Evolutionary conservation across 2,113 vertebrate species (phyloP).

Genomic region (Narcine bancroftii): DNA sequence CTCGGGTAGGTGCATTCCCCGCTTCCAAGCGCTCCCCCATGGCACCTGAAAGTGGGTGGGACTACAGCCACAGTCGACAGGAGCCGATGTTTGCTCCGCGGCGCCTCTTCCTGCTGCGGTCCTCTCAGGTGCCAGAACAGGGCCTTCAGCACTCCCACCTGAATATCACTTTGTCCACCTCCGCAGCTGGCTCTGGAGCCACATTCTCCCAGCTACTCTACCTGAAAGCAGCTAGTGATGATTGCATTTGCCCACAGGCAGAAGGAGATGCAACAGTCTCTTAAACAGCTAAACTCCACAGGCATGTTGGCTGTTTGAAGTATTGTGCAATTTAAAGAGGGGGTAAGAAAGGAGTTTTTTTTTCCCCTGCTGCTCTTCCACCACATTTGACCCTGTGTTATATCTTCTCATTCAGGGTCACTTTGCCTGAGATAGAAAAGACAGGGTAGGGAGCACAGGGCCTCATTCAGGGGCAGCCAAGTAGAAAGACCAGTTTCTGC

Average conservation of each 20-base stretch:
- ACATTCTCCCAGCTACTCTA: no score
- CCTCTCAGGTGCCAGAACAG: no score
- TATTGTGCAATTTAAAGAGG: background rate
- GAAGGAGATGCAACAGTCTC: background rate
- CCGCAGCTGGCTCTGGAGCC: no score
- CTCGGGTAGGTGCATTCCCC: no score
- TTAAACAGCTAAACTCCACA: background rate
- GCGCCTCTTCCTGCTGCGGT: no score
- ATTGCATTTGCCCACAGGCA: background rate
- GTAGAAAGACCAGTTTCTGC: conserved; percentile 43
- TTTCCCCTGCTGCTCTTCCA: background rate
- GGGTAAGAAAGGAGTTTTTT: background rate
- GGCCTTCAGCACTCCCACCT: no score
- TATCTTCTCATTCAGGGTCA: background rate
- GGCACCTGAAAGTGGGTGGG: no score
- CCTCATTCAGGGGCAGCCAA: conserved; percentile 40
- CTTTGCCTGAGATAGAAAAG: conserved; percentile 6
- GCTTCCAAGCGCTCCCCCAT: no score
- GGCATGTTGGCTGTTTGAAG: background rate
- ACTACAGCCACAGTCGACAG: no score
- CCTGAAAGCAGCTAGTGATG: background rate
- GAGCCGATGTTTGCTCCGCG: no score
- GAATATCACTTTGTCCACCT: no score
- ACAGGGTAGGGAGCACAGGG: conserved; percentile 52
- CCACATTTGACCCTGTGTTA: background rate